Evolutionary conservation across 2,113 vertebrate species (phyloP).

Genomic region (Prochilodus magdalenae): DNA sequence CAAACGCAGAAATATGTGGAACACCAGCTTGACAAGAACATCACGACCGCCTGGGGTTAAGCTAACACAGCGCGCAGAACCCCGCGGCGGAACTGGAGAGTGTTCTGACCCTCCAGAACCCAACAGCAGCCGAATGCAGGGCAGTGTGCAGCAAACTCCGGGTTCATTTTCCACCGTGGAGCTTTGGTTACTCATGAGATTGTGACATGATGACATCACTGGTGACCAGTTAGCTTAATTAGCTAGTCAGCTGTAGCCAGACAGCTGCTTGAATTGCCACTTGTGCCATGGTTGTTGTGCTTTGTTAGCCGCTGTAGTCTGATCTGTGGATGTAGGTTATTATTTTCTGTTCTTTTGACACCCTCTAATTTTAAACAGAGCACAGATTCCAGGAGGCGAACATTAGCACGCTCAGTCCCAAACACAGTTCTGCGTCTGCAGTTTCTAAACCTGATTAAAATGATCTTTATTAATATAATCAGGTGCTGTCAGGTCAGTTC

Average conservation of each 20-base stretch:
- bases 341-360: not conserved
- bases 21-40: constrained; percentile 28
- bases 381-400: not conserved
- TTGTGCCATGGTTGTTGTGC: not conserved
- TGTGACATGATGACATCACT: no score
- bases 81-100: not conserved
- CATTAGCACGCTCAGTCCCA: not conserved
- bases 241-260: not conserved
- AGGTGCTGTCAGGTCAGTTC: no score
- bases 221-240: no score
- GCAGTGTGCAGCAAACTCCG: rapidly evolving
- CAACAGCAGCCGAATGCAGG: not conserved
- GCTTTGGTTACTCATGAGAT: no score
- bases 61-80: not conserved
- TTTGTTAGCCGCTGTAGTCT: not conserved
- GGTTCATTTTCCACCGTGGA: no score
- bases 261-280: not conserved
- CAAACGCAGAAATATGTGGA: constrained; percentile 37
- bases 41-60: not conserved
- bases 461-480: no score
- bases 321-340: not conserved
- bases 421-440: not conserved
- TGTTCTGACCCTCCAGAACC: not conserved
- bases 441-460: not conserved
- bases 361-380: not conserved